phyloP scores from a whole-genome alignment of 2,113 vertebrate species.

The Microtus richardsoni region DNA sequence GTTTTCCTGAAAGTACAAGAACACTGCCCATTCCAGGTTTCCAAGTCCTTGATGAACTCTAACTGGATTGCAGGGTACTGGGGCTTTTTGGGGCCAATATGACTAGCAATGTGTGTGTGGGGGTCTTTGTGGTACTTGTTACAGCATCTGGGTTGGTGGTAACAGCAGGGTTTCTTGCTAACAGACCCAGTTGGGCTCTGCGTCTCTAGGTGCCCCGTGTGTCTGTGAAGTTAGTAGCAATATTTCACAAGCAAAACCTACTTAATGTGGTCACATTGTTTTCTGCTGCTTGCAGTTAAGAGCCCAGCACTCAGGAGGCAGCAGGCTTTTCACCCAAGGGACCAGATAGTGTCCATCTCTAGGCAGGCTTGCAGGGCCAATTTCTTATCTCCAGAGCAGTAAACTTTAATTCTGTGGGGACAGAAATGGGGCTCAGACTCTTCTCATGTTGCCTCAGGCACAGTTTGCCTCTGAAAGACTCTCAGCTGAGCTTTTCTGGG shows the following conservation, averaged over 20 bases:
- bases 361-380: too few relatives aligned
- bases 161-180: neutral
- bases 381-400: neutral
- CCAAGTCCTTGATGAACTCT: neutral
- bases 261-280: neutral
- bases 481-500: conserved; percentile 42
- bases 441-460: neutral
- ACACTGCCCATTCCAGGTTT: neutral
- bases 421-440: neutral
- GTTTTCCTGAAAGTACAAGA: neutral
- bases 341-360: neutral
- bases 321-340: neutral
- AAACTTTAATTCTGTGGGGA: neutral
- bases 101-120: neutral
- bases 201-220: neutral
- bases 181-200: neutral
- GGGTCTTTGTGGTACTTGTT: neutral
- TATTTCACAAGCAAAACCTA: neutral
- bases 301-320: neutral
- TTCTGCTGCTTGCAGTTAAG: neutral
- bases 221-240: neutral
- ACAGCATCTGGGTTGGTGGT: neutral
- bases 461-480: neutral
- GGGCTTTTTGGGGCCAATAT: neutral
- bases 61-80: neutral